Conservation (phyloP, 2,113 vertebrate species). For the Myocastor coypus region DNA sequence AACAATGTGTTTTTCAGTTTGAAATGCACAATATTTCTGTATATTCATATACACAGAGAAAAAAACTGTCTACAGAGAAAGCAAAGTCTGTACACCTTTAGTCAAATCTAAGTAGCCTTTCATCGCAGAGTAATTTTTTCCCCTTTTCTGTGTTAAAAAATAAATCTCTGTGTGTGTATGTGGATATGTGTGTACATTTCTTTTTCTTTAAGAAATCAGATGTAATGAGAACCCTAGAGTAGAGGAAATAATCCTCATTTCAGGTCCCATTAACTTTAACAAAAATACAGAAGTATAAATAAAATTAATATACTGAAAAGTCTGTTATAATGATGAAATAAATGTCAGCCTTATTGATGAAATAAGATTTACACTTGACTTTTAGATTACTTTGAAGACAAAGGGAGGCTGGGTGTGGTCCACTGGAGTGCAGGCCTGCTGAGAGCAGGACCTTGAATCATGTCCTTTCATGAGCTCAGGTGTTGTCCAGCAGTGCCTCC, state of each 20-base stretch:
- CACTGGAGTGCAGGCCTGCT: background rate
- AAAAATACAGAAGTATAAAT: background rate
- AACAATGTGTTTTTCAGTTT: conserved; percentile 40
- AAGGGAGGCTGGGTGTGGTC: background rate
- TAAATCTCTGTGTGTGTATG: background rate
- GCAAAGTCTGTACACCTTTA: background rate
- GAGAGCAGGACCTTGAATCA: background rate
- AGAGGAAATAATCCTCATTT: conserved; percentile 29
- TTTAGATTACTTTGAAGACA: conserved; percentile 11
- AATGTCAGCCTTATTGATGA: background rate
- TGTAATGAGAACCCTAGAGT: background rate
- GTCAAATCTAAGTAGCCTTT: background rate
- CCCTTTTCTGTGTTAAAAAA: background rate
- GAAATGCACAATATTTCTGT: background rate
- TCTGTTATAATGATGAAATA: too few species aligned
- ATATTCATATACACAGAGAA: background rate
- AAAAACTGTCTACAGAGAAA: background rate
- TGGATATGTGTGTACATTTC: too few species aligned
- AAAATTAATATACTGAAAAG: conserved; percentile 9
- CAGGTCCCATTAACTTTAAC: background rate
- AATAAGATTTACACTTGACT: background rate
- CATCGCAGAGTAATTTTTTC: background rate
- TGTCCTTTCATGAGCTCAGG: background rate
- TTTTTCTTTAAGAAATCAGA: background rate
- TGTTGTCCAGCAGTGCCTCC: background rate